Evolutionary conservation across 2,888 invertebrate genomes (phyloP), one percentile per base, ranked within the genome.

Genomic region (Cremastinae sp.): DNA sequence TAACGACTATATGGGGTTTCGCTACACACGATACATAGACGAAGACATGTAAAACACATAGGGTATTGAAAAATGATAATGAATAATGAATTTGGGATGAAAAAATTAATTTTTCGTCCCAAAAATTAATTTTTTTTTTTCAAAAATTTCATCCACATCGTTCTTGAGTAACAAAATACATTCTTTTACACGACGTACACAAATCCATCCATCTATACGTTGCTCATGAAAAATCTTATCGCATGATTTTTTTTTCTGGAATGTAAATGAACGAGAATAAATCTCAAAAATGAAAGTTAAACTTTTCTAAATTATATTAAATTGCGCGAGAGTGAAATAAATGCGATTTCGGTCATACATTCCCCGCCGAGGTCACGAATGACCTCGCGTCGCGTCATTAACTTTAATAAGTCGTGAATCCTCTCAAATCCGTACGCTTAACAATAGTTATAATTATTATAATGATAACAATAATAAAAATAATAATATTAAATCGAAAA

Each of bases 351-450:
- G 16, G 80, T 79, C 35, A 22, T 73, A 59, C 79, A 76, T 20
- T 79, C 51, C 58, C 62, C 64, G 16, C 8, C 8, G n/a, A 72
- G 45, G 56, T 37, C 68, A 20, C 16, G 49, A 37, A 43, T 47
- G 45, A 56, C 68, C 55, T 14, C 16, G 41, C 16, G 53, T 77
- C 78, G 78, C 75, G 74, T n/a, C 83, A 84, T 88, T 88, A 86
- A 88, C 82, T 87, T 88, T 87, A 87, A 87, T 88, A 88, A 87
- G 86, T 88, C 66, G 87, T 87, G 88, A 88, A 88, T 88, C 88
- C 87, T 81, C 71, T 18, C 74, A 79, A n/a, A 62, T 56, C 39
- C 64, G 47, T 56, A 71, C 64, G 37, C 70, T 64, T 66, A 59
- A 28, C 28, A 28, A 28, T 65, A 53, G 47, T 12, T 28, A 20